Evolutionary conservation across 2,113 vertebrate species (phyloP), one percentile per base, ranked within the genome.

Genomic region (Petromus typicus): DNA sequence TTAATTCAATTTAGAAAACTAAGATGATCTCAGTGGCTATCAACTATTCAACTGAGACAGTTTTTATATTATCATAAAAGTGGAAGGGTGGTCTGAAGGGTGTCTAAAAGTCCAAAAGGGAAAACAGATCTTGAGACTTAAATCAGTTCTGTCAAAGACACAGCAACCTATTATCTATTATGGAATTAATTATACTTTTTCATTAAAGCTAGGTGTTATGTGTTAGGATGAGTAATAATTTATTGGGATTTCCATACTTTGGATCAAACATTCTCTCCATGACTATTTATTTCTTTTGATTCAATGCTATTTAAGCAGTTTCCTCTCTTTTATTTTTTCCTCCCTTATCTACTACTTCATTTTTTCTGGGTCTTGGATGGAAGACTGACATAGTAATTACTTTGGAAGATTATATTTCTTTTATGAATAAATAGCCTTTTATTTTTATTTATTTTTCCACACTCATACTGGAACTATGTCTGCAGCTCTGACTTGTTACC

Each of bases 1-100:
- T 56, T 78, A 89, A 96, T 96, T 66, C 90, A 96, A 90, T 93
- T 94, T 95, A 93, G 82, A 92, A 93, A 85, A 86, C 54, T 16
- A 89, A 79, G 78, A 95, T 79, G 71, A 51, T 90, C 88, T 95
- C 61, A 67, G 95, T 92, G 85, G 84, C 61, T 81, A 92, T 69
- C 71, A 67, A 71, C n/a, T 56, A 91, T 78, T 94, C 54, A 57
- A 45, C 5, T 80, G 89, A 95, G 73, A 92, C 75, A 85, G 86
- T 23, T 37, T 32, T 37, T 86, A 32, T 51, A 45, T 66, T 79
- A 92, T 92, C n/a, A 61, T 48, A 92, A 88, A 88, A 90, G 63
- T 67, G 48, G 78, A 93, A 95, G 56, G 45, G 54, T 88, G 66
- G 18, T 78, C 63, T 95, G 81, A 95, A 93, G 32, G 40, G 14